Evolutionary conservation across 2,888 invertebrate species (phyloP), one percentile per base, ranked within the genome.

Genomic region (Cantharis rufa): DNA sequence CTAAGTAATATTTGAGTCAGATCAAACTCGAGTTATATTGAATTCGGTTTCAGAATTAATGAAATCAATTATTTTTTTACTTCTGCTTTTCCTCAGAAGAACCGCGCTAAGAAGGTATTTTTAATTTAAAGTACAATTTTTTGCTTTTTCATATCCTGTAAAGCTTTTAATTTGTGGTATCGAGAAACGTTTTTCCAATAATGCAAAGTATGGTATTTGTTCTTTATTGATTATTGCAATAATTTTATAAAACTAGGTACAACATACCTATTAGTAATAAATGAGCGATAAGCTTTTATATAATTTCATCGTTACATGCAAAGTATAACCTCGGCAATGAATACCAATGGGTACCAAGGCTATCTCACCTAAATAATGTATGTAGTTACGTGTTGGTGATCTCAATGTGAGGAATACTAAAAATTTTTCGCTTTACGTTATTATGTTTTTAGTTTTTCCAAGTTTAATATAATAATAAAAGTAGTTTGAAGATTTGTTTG

Each of bases 241-340:
- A 48, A 4, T 7, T n/a, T n/a, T 48, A 48, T n/a, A 9, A n/a
- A n/a, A 48, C 2, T n/a, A 9, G 7, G n/a, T n/a, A 48, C 1
- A 32, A 32, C 11, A 24, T 32, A 32, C 32, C 11, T 48, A 48
- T 48, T 48, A 48, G n/a, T 48, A 48, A 21, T 24, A 66, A 66
- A 5, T n/a, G n/a, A 13, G 13, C 16, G 18, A 66, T 24, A 66
- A 66, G 13, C 15, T 18, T 64, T 66, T 66, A 66, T 66, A 16
- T 66, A 66, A 66, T 66, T 66, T 13, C 16, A 66, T 66, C 21
- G 24, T 66, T 66, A 66, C 64, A 66, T 66, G 64, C 64, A 66
- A 66, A 66, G 64, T 66, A n/a, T 66, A 66, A 66, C 77, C 77
- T 77, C 77, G 77, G 69, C 77, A 74, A 62, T 77, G 77, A 77